Evolutionary conservation across 2,113 vertebrate genomes (phyloP), one percentile per base, ranked within the genome.

Genomic region (Apteryx owenii): DNA sequence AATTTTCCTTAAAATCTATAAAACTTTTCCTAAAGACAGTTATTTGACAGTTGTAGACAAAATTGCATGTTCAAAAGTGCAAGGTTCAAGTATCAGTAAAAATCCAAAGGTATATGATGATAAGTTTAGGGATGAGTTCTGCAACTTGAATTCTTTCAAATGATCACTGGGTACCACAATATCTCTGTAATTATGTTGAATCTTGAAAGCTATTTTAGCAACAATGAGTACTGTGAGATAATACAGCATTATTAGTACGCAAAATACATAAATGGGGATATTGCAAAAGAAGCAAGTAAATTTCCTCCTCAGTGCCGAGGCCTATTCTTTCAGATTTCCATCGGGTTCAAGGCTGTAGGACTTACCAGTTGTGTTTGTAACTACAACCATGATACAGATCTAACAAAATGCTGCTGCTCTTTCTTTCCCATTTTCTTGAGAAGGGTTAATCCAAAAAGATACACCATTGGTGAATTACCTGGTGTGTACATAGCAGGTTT

Each of bases 261-360:
- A 50, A 15, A 38, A 54, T 38, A 12, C 1, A 2, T 26, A 20
- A 62, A 9, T 0, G 7, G 4, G 4, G 4, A 38, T 62, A 73
- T 25, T 69, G 7, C 12, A 85, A 46, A 71, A n/a, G 4, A 6
- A 73, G 17, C 26, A 33, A 91, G 53, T 54, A 54, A 22, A 26
- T 68, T 68, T 76, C 42, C 9, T 78, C 12, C 31, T 81, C 78
- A 21, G 4, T 10, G 3, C 4, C 8, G 2, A 9, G 50, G 8
- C 26, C 18, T 38, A 31, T 85, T 71, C 40, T 60, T 91, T 54
- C 42, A 61, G 15, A 9, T 88, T 89, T 31, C n/a, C 19, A 69
- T 89, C 48, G 31, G 16, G 3, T 79, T 62, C 46, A 66, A 78
- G 13, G 28, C 40, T 81, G 40, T 40, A 26, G 81, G 62, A 31